These are phyloP conservation scores for Ephestia elutella DNA, from an alignment of 1,140 invertebrate species.

Conservation along the genomic window DNA sequence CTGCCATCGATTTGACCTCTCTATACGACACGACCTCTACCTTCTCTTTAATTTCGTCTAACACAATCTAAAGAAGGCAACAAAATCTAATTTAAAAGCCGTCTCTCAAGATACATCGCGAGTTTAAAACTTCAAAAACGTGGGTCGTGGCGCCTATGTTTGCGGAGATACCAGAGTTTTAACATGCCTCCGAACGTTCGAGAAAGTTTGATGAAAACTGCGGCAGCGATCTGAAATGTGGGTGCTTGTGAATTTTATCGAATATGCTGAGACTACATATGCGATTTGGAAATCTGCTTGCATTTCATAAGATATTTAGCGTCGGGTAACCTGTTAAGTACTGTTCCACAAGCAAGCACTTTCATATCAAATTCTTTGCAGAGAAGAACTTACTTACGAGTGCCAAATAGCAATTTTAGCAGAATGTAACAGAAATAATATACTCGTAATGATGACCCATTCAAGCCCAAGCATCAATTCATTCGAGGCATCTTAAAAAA, in stretches of 20 bases:
- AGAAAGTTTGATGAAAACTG: constrained; percentile 11
- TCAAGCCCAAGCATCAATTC: no score
- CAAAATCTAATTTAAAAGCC: neutral
- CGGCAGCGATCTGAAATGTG: neutral
- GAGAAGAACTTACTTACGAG: no score
- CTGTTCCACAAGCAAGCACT: neutral
- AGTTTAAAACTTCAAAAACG: constrained; percentile 6
- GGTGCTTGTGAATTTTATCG: constrained; percentile 6
- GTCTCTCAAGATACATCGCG: neutral
- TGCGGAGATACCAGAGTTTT: constrained; percentile 1
- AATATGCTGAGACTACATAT: constrained; percentile 2
- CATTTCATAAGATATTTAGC: neutral
- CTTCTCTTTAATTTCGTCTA: no score
- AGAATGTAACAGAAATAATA: no score
- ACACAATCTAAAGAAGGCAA: no score
- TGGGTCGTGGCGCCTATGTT: neutral
- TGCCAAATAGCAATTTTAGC: no score
- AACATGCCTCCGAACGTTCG: neutral
- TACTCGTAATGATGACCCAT: no score
- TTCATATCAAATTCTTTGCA: neutral
- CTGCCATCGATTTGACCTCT: no score
- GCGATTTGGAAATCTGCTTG: neutral
- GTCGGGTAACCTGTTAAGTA: neutral
- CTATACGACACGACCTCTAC: no score
- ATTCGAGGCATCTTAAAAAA: no score